Evolutionary conservation across 2,797 vertebrate species (phyloP), one percentile per base, ranked within the genome.

Genomic region (Dicrostonyx torquatus): DNA sequence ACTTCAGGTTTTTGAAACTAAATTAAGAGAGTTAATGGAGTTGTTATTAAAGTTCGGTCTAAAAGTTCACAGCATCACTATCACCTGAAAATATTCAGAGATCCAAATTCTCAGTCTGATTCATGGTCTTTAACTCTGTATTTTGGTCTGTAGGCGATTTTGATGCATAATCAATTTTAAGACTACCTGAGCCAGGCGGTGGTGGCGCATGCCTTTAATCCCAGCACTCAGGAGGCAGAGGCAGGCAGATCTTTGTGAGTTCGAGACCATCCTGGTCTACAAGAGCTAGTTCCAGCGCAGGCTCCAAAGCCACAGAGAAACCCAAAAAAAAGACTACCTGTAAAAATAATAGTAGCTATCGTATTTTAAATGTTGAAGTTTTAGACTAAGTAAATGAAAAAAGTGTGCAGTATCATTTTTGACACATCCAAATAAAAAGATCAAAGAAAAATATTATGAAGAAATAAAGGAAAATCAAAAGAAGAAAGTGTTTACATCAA

Each of bases 381-480:
- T 86, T 13, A 1, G 31, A 73, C 10, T 34, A 29, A 91, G 20
- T 53, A 80, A 14, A 20, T 40, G 78, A 53, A 7, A 62, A 43
- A 45, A 64, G 6, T 73, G 50, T n/a, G 70, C 55, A 73, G 34
- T 80, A 45, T 43, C 77, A 53, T 85, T 12, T 72, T 93, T 91
- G 55, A 91, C 50, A 55, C 55, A 84, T 77, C 15, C 37, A 84
- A 87, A 55, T 70, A 58, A 60, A 84, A 62, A 82, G 62, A 14
- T 83, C 50, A 53, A 90, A 90, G 10, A 88, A n/a, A 40, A 12
- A 29, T n/a, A 87, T 60, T n/a, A 31, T 43, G 31, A 82, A 48
- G 13, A 89, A 66, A 79, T 22, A n/a, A 87, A 82, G 50, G 43
- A 26, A 93, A 87, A 68, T 17, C 20, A 94, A 93, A 78, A 37